Evolutionary conservation across 2,888 invertebrate genomes (phyloP).

Genomic region (Neoitamus cyanurus): DNA sequence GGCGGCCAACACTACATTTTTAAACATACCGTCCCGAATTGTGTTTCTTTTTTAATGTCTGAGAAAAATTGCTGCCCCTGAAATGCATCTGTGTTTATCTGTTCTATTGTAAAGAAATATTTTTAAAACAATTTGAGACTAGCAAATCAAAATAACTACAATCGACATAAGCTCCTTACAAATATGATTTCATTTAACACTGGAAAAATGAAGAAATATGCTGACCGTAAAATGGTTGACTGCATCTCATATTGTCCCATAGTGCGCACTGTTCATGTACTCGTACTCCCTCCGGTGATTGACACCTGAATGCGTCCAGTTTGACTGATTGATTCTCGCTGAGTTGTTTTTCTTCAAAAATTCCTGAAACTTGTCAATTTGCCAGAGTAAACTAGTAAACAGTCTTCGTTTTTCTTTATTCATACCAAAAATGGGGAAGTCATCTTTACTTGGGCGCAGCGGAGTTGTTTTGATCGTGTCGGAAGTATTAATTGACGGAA

Average conservation of each 20-base stretch:
- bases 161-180: not conserved
- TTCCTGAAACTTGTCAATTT: constrained; percentile 43
- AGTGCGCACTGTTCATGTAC: not conserved
- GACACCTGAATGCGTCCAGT: constrained; percentile 48
- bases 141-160: not conserved
- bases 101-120: no score
- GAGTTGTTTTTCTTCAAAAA: constrained; percentile 42
- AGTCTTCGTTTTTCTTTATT: constrained; percentile 19
- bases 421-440: constrained; percentile 25
- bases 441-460: not conserved
- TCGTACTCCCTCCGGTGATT: constrained; percentile 10
- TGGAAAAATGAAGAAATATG: not conserved
- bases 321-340: constrained; percentile 45
- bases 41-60: no score
- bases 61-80: no score
- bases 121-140: no score
- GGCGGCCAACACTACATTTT: no score
- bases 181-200: not conserved
- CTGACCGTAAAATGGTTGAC: not conserved
- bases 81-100: no score
- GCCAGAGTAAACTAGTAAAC: constrained; percentile 37
- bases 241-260: constrained; percentile 13
- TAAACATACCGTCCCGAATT: no score
- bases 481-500: constrained; percentile 16
- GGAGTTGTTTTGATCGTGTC: not conserved